These are phyloP conservation scores for Tyrannus savana DNA, from an alignment of 2,113 vertebrate genomes.

Conservation along the genomic window DNA sequence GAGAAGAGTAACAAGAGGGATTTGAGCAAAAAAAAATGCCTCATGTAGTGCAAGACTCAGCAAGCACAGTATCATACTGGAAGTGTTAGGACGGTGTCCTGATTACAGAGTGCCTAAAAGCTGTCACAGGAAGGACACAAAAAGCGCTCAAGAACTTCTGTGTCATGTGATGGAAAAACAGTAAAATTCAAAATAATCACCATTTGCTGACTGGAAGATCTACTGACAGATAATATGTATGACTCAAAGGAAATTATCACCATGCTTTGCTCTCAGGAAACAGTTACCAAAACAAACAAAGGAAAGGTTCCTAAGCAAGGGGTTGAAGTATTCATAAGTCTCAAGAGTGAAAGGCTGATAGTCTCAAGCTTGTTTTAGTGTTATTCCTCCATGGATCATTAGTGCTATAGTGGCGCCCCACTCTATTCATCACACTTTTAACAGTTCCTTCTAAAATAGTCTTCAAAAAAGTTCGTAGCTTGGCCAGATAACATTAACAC, in stretches of 20 bases:
- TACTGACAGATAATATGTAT: neutral
- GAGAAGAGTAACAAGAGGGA: neutral
- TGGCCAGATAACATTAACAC: neutral
- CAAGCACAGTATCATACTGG: neutral
- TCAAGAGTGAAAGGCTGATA: neutral
- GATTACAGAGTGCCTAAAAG: neutral
- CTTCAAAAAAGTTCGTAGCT: neutral
- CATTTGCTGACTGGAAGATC: neutral
- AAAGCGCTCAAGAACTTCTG: neutral
- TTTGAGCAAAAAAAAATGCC: neutral
- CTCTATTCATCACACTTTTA: conserved; percentile 13
- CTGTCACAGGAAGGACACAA: neutral
- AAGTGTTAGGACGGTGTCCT: neutral
- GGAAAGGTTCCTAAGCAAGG: neutral
- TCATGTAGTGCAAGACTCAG: neutral
- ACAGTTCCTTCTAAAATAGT: neutral
- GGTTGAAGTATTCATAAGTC: neutral
- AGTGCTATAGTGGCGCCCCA: neutral
- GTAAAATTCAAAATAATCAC: neutral
- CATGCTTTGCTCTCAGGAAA: neutral
- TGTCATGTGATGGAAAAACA: neutral
- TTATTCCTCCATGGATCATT: conserved; percentile 17
- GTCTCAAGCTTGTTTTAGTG: neutral
- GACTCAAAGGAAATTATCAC: neutral
- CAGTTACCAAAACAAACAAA: neutral